Evolutionary conservation across 2,113 vertebrate species (phyloP), one percentile per base, ranked within the genome.

Genomic region (Leptobrachium ailaonicum): DNA sequence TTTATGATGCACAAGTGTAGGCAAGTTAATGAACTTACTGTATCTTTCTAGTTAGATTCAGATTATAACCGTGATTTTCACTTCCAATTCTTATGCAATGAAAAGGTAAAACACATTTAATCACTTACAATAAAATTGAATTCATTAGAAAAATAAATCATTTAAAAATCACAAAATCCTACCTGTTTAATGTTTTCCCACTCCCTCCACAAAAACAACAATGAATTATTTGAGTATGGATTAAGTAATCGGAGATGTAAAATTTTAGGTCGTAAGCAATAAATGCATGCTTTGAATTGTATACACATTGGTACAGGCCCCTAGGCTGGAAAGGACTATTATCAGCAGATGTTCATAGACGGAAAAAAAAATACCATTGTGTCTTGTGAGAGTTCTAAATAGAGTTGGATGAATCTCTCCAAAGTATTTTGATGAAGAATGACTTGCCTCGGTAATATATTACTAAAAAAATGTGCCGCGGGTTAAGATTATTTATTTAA

Each of bases 21-120:
- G 96, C 94, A 97, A 97, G 96, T 94, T 99, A 98, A 99, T 98
- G 97, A 98, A 99, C 95, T 97, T 96, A 81, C 79, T 81, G 79
- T 81, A 96, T 96, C 95, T 94, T 95, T 96, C 96, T 94, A 96
- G 94, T 96, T 96, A 96, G 95, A 95, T 96, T 95, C 93, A 93
- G 91, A 94, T 90, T 92, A 92, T 95, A 96, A 96, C 92, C 93
- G 94, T 90, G 90, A 92, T 90, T 91, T 92, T 93, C 92, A 95
- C 92, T 94, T 95, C 94, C 92, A 92, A 92, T 95, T 97, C 95
- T 93, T 92, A 91, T 87, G 88, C 88, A 90, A 91, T 91, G 91
- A 91, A 92, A 93, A 93, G 20, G 92, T 94, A 94, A 93, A 94
- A 93, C 89, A 91, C 91, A 92, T 90, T 93, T 93, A 94, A 94